phyloP scores from a whole-genome alignment of 1,140 invertebrate species.

The Drosophila takahashii region DNA sequence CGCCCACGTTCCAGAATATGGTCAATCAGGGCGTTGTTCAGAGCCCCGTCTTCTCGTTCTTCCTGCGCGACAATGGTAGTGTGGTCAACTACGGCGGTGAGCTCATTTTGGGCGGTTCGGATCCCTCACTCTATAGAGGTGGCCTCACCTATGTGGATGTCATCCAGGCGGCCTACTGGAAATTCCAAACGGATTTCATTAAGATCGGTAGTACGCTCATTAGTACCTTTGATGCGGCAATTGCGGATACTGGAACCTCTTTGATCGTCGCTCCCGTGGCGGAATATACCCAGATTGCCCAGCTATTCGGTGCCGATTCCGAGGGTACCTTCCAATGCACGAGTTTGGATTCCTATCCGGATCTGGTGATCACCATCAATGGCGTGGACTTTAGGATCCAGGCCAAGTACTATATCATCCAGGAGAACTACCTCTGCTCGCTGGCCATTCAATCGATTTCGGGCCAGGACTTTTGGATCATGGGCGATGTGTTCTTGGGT shows the following conservation, averaged over 20 bases:
- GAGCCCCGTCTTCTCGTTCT: slow-evolving; percentile 97
- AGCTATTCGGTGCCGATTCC: slow-evolving; percentile 13
- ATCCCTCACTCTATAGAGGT: slow-evolving; percentile 94
- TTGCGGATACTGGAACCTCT: slow-evolving; percentile 92
- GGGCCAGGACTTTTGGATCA: slow-evolving; percentile 65
- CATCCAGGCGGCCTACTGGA: slow-evolving; percentile 96
- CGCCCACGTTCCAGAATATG: slow-evolving; percentile 98
- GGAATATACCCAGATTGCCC: slow-evolving; percentile 16
- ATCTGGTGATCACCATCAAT: slow-evolving; percentile 48
- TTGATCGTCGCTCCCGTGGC: slow-evolving; percentile 88
- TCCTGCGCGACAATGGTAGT: slow-evolving; percentile 89
- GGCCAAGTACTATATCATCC: slow-evolving; percentile 56
- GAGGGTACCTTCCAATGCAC: slow-evolving; percentile 45
- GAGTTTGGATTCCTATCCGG: slow-evolving; percentile 24
- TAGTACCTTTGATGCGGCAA: slow-evolving; percentile 86
- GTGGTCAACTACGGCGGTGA: slow-evolving; percentile 92
- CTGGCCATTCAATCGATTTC: slow-evolving; percentile 45
- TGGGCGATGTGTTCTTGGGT: slow-evolving; percentile 89
- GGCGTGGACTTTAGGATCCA: slow-evolving; percentile 45
- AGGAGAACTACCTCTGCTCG: slow-evolving; percentile 25
- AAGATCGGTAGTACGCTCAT: slow-evolving; percentile 86
- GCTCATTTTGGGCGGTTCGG: slow-evolving; percentile 96
- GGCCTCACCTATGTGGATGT: slow-evolving; percentile 96
- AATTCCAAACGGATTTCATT: slow-evolving; percentile 96
- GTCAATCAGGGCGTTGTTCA: slow-evolving; percentile 91